Base-by-base conservation (phyloP, 2,888 invertebrate species). In the Asteroscopus sphinx region DNA sequence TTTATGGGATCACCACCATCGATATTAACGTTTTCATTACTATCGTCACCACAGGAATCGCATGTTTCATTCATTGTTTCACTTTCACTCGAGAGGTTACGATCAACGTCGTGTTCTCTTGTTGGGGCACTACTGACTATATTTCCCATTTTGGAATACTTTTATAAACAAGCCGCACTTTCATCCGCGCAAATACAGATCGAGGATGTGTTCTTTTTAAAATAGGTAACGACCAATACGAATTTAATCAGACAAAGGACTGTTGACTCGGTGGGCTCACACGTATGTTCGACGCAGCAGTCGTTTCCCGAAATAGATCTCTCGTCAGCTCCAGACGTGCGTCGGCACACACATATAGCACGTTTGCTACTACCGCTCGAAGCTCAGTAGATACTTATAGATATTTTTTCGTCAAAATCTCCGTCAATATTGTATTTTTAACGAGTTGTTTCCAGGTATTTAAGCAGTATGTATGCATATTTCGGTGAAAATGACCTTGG, bases 101-200 rank as follows among this genome's bases (percentile, higher is more conserved):
- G n/a, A n/a, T 79, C 73, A 65, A 79, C 70, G 77, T 68, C 78
- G 59, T 73, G 82, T 77, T 74, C 83, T 76, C 82, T 82, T 62
- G 86, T 76, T 75, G 87, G 71, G 64, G 64, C 79, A 76, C 80
- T 88, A 93, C 93, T 93, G 92, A 91, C 74, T 71, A 86, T 77
- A 78, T 84, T 93, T 85, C 93, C 93, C 93, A 94, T 94, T 90
- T 91, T 89, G 89, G 90, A 84, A 87, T 83, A 87, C 89, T 91
- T 91, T 92, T 92, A 91, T 92, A 91, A 90, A 87, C 85, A 85
- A 88, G 73, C 49, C 75, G 79, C 79, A 84, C 81, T 84, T 85
- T 80, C 83, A 83, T 85, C 64, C 79, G 79, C 73, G 79, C 79
- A 79, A 74, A 79, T 77, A 76, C 73, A 75, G 76, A 79, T 78